Conservation (phyloP, 2,797 vertebrate species). For the Anguilla marmorata region DNA sequence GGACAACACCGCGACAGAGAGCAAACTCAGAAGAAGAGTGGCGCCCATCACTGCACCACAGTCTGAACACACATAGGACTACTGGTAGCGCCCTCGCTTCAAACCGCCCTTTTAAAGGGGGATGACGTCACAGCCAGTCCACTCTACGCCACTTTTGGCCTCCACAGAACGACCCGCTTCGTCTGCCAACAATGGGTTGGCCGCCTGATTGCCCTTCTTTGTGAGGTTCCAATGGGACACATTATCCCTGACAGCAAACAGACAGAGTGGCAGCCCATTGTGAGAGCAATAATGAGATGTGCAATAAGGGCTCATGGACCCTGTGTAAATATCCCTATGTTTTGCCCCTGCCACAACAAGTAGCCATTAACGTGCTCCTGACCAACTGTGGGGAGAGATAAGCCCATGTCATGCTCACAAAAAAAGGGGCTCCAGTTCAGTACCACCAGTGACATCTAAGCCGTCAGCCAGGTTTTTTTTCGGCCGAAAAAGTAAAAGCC, state of each 20-base stretch:
- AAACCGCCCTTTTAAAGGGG: constrained; percentile 63
- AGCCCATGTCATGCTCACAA: constrained; percentile 43
- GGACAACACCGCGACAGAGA: constrained; percentile 53
- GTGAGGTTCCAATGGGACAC: constrained; percentile 48
- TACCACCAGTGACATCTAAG: not conserved
- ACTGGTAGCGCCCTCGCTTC: constrained; percentile 28
- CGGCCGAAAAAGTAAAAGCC: not conserved
- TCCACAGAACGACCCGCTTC: constrained; percentile 38
- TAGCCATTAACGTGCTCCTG: constrained; percentile 39
- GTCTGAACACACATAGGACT: not conserved
- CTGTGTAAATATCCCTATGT: constrained; percentile 62
- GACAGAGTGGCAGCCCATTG: constrained; percentile 38
- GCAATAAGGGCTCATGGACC: constrained; percentile 42
- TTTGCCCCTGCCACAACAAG: constrained; percentile 41
- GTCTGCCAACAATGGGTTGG: constrained; percentile 46
- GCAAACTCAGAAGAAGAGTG: constrained; percentile 23
- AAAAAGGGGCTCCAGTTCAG: not conserved
- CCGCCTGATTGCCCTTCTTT: constrained; percentile 55
- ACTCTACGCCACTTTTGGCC: constrained; percentile 37
- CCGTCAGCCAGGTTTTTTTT: not conserved
- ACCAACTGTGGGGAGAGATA: constrained; percentile 71
- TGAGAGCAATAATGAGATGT: constrained; percentile 48
- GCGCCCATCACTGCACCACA: constrained; percentile 59
- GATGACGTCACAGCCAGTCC: constrained; percentile 53
- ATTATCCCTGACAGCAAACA: constrained; percentile 59